Conservation (phyloP, 2,113 vertebrate species). For the Proteles cristata region DNA sequence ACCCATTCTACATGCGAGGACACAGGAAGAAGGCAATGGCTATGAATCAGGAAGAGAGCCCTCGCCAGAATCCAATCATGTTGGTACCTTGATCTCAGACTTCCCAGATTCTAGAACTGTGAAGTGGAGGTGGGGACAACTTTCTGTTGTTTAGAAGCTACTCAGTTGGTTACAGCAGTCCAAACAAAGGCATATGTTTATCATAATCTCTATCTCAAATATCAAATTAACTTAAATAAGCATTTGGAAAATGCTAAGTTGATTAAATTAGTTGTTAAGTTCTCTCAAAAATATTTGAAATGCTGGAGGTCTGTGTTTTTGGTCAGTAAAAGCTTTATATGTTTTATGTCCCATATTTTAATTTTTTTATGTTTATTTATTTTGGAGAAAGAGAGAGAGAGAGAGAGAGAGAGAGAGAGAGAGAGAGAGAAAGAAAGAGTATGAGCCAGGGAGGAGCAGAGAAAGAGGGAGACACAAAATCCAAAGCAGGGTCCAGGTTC, state of each 20-base stretch:
- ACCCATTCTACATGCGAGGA: neutral
- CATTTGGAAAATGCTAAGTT: neutral
- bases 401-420: too few species aligned
- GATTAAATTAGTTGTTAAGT: neutral
- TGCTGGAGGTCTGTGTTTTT: neutral
- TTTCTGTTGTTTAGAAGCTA: neutral
- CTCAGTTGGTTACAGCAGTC: neutral
- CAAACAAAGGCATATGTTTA: neutral
- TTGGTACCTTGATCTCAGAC: neutral
- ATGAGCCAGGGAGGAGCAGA: too few species aligned
- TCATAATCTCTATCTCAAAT: neutral
- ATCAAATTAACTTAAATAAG: neutral
- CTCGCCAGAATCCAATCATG: neutral
- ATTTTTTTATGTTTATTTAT: too few species aligned
- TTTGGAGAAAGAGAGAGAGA: too few species aligned
- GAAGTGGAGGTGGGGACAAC: too few species aligned
- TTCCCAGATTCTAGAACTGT: neutral
- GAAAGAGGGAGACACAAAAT: too few species aligned
- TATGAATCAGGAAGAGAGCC: neutral
- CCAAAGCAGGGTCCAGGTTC: too few species aligned
- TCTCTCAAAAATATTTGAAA: neutral
- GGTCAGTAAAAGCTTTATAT: neutral
- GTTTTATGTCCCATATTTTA: neutral
- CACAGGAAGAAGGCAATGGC: neutral
- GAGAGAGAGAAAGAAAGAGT: too few species aligned